Evolutionary conservation across 2,888 invertebrate genomes (phyloP), one percentile per base, ranked within the genome.

Genomic region (Microctonus hyperodae): DNA sequence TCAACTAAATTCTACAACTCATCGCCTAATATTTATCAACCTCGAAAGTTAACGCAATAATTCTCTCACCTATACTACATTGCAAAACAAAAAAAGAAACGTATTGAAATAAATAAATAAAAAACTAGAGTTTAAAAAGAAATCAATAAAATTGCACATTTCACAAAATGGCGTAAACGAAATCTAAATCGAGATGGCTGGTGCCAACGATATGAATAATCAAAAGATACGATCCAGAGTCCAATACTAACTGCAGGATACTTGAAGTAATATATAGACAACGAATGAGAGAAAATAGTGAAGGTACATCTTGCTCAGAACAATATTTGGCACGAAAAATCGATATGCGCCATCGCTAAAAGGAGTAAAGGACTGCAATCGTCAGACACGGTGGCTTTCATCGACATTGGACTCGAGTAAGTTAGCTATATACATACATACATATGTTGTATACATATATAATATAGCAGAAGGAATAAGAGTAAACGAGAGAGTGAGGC

Each of bases 201-300:
- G n/a, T n/a, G n/a, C 10, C 50, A 20, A 50, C 20, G 10, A 22
- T 50, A 50, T 50, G 50, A 50, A 50, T 50, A 50, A 50, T 50
- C 20, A 2, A 50, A 50, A 16, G 50, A 40, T 40, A 40, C 40
- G 4, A 40, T 5, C 50, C 50, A 16, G 2, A 16, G 20, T 22
- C n/a, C 10, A 40, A n/a, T n/a, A n/a, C n/a, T n/a, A n/a, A n/a
- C n/a, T n/a, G n/a, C n/a, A n/a, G n/a, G n/a, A n/a, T n/a, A n/a
- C n/a, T n/a, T n/a, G 11, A n/a, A 40, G 4, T 22, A 50, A 20
- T 5, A 20, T 5, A 7, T 5, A 4, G 31, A 7, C 7, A 31
- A 31, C n/a, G n/a, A 31, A 31, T 7, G 7, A 31, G 35, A 35
- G 35, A 35, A 35, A 35, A 35, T 35, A 35, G 1, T 35, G 9